These are phyloP conservation scores for Scolopax mira DNA, from an alignment of 2,113 vertebrate species.

Conservation along the genomic window DNA sequence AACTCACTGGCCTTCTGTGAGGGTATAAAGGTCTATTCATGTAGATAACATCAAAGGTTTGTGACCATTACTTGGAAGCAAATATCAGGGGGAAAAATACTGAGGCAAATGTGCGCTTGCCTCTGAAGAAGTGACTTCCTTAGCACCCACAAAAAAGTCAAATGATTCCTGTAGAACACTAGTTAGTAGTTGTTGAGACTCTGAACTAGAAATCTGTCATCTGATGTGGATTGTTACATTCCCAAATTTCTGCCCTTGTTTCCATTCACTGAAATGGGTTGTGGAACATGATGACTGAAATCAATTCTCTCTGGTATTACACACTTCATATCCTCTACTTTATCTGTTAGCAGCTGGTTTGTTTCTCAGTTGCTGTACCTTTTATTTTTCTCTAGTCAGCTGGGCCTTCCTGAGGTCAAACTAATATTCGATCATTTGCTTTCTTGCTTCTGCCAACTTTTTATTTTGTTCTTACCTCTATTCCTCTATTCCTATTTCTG, in stretches of 20 bases:
- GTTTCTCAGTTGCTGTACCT: not conserved
- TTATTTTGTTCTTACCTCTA: conserved; percentile 43
- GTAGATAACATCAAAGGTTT: not conserved
- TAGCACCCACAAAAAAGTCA: not conserved
- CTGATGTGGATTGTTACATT: not conserved
- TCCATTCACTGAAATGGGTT: not conserved
- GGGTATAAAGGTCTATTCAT: conserved; percentile 48
- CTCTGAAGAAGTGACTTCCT: not conserved
- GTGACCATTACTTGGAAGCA: not conserved
- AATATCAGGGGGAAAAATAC: not conserved
- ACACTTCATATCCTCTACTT: not conserved
- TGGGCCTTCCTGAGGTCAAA: not conserved
- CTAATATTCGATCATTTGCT: conserved; percentile 5
- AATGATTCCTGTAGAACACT: not conserved
- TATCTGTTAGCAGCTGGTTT: not conserved
- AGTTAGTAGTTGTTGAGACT: not conserved
- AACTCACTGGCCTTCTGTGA: conserved; percentile 25
- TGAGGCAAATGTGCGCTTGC: not conserved
- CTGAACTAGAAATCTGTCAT: not conserved
- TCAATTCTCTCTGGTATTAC: not conserved
- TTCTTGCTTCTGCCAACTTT: conserved; percentile 24
- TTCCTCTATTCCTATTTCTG: conserved; percentile 50
- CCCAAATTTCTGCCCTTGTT: not conserved
- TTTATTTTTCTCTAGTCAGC: not conserved
- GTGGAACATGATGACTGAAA: not conserved